Evolutionary conservation across 2,113 vertebrate genomes (phyloP).

Genomic region (Aegithalos caudatus): DNA sequence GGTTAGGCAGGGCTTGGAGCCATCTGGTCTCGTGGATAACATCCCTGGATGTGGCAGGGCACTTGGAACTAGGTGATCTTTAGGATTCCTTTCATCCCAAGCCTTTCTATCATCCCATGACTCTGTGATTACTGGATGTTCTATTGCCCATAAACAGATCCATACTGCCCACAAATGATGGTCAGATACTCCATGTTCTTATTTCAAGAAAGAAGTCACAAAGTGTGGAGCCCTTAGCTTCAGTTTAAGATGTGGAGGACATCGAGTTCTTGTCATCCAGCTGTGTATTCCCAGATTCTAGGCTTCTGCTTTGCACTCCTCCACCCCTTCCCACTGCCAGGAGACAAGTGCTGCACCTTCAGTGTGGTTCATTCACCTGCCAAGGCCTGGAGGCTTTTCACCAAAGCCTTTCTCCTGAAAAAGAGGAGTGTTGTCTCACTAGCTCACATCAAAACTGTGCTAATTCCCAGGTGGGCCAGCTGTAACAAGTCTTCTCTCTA

Average conservation of each 20-base stretch:
- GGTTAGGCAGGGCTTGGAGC: neutral
- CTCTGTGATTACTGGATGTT: neutral
- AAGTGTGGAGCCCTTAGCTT: neutral
- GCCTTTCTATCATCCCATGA: neutral
- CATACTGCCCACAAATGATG: neutral
- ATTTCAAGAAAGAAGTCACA: neutral
- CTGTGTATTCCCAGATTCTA: neutral
- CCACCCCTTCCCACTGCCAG: neutral
- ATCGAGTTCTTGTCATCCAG: neutral
- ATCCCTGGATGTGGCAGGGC: neutral
- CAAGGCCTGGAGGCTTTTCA: neutral
- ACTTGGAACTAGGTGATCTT: neutral
- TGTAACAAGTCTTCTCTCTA: neutral
- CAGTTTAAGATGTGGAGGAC: neutral
- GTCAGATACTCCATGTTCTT: neutral
- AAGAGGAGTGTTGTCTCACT: neutral
- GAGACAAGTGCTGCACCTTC: neutral
- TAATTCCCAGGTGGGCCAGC: neutral
- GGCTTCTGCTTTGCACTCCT: rapidly evolving
- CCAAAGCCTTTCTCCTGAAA: neutral
- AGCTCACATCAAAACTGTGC: neutral
- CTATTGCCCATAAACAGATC: neutral
- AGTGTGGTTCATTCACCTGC: neutral
- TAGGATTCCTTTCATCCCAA: neutral
- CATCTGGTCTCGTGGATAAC: rapidly evolving